These are phyloP conservation scores for Ceramica pisi DNA, from an alignment of 2,888 invertebrate genomes.

Conservation along the genomic window DNA sequence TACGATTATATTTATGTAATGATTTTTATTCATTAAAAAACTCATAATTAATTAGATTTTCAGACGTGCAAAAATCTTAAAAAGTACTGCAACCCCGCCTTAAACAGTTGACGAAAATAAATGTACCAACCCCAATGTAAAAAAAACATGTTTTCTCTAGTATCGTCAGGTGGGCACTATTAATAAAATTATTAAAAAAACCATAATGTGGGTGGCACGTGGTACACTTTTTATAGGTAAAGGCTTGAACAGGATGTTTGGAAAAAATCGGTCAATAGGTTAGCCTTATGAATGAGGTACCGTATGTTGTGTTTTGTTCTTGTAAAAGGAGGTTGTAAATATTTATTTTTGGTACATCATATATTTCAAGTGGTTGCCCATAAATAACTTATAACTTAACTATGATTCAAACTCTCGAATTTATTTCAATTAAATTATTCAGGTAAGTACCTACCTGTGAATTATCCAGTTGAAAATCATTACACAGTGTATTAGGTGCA, in stretches of 20 bases:
- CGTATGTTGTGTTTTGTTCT: constrained; percentile 56
- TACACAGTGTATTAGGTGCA: no score
- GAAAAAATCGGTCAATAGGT: constrained; percentile 76
- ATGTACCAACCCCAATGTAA: not conserved
- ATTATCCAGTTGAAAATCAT: no score
- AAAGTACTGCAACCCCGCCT: not conserved
- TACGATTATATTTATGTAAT: no score
- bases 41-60: no score
- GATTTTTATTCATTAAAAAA: no score
- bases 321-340: not conserved
- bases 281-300: constrained; percentile 61
- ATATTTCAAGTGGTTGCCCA: no score
- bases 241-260: constrained; percentile 67
- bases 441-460: no score
- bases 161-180: constrained; percentile 70
- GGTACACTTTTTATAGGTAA: constrained; percentile 70
- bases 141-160: constrained; percentile 31
- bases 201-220: constrained; percentile 73
- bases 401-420: no score
- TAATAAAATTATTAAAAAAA: constrained; percentile 57
- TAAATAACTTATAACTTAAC: no score
- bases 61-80: no score
- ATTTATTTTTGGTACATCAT: no score
- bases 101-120: not conserved
- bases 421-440: no score